Evolutionary conservation across 2,888 invertebrate species (phyloP), one percentile per base, ranked within the genome.

Genomic region (Entomobrya proxima): DNA sequence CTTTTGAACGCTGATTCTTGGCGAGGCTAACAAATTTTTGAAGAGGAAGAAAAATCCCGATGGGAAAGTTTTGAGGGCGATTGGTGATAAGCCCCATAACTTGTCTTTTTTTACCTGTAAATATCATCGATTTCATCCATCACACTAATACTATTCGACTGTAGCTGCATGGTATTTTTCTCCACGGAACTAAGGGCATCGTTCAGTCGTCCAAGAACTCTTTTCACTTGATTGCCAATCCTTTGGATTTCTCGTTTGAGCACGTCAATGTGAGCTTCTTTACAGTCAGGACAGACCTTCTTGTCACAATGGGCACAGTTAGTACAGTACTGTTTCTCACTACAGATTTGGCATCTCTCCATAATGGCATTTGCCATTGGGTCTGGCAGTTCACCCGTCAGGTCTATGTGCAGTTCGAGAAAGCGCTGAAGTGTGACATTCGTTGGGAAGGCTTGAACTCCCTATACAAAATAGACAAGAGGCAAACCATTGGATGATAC

Each of bases 301-400:
- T 98, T 98, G 91, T 98, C 98, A 93, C 99, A 99, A 92, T 99
- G 99, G 32, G 96, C 95, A 92, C 99, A 99, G 72, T 94, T 93
- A 83, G 95, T 95, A 91, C 97, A 95, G 91, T 97, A 96, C 84
- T 97, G 95, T 92, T 98, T 96, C 92, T 98, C 96, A 80, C 97
- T 97, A 93, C 98, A 97, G 67, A 98, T 97, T 91, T 96, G 96
- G 92, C 97, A 98, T 90, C 97, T 93, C 92, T 97, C 97, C 97
- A 97, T 97, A 81, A 96, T 94, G 92, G 97, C 97, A 85, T 97
- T 97, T 91, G 96, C 96, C 87, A 96, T 97, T 55, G 97, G 97
- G 92, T 97, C 97, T 88, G 97, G 97, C 76, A 97, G 93, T 92
- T 97, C 97, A 88, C 97, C 97, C 78, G 97, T 96, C 50, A 89